phyloP scores from a whole-genome alignment of 2,888 invertebrate species.

The Tipula unca region DNA sequence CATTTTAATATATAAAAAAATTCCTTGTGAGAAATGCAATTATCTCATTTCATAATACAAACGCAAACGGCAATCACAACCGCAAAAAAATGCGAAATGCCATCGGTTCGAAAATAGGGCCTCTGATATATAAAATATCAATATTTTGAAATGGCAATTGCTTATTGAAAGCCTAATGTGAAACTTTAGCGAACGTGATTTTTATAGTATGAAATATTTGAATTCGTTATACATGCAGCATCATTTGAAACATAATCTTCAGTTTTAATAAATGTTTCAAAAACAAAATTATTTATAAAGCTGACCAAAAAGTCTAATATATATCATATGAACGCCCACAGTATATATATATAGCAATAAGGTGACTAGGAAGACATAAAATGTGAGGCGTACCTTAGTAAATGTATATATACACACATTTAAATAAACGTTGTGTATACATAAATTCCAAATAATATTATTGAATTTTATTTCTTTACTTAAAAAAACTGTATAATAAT shows the following conservation, averaged over 20 bases:
- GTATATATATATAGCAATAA: conserved; percentile 15
- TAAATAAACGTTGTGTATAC: background rate
- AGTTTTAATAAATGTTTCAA: background rate
- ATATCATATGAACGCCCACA: background rate
- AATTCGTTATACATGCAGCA: too few relatives aligned
- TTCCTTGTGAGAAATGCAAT: too few relatives aligned
- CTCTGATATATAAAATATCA: too few relatives aligned
- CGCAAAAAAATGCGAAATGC: too few relatives aligned
- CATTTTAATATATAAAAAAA: too few relatives aligned
- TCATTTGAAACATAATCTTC: background rate
- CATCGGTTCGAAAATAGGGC: too few relatives aligned
- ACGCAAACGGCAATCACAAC: too few relatives aligned
- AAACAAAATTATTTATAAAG: background rate
- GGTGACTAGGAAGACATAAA: conserved; percentile 24
- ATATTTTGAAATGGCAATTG: too few relatives aligned
- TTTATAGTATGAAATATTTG: too few relatives aligned
- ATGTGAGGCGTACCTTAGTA: conserved; percentile 19
- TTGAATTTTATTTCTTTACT: background rate
- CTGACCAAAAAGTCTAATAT: background rate
- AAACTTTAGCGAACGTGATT: too few relatives aligned
- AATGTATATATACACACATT: background rate
- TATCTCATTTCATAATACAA: too few relatives aligned
- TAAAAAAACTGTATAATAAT: background rate
- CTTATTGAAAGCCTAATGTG: too few relatives aligned
- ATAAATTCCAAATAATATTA: background rate